Evolutionary conservation across 2,888 invertebrate genomes (phyloP).

Genomic region (Megastigmus dorsalis): DNA sequence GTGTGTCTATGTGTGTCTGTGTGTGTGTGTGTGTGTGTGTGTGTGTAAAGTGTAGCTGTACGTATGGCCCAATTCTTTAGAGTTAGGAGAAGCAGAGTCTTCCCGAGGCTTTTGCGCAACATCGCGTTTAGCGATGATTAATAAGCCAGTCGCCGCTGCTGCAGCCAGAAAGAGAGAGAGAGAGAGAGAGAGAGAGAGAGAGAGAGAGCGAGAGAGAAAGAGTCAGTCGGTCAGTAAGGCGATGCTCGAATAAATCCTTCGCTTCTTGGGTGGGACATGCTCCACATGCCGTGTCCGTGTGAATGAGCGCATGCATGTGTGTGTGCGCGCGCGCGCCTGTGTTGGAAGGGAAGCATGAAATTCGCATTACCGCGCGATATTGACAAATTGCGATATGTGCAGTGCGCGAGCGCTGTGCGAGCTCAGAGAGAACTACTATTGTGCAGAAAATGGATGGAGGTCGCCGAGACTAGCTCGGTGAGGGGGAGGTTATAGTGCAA

Average conservation of each 20-base stretch:
- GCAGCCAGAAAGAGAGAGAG: no score
- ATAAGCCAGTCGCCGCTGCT: not conserved
- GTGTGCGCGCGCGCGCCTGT: not conserved
- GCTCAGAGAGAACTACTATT: no score
- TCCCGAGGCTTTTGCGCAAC: not conserved
- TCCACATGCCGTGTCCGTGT: not conserved
- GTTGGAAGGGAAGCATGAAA: not conserved
- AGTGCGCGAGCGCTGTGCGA: no score
- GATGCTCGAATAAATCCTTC: not conserved
- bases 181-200: no score
- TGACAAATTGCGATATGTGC: not conserved
- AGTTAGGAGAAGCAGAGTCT: conserved; percentile 15
- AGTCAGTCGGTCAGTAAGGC: not conserved
- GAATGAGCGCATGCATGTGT: not conserved
- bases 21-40: not conserved
- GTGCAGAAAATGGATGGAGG: no score
- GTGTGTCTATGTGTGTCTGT: not conserved
- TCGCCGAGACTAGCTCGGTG: no score
- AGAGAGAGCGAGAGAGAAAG: no score
- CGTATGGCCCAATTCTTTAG: conserved; percentile 25
- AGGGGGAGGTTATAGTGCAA: no score
- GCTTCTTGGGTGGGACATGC: not conserved
- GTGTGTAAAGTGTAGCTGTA: not conserved
- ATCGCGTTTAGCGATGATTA: conserved; percentile 33
- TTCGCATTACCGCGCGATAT: not conserved